Conservation (phyloP, 2,888 invertebrate genomes). For the Chrysina gloriosa region DNA sequence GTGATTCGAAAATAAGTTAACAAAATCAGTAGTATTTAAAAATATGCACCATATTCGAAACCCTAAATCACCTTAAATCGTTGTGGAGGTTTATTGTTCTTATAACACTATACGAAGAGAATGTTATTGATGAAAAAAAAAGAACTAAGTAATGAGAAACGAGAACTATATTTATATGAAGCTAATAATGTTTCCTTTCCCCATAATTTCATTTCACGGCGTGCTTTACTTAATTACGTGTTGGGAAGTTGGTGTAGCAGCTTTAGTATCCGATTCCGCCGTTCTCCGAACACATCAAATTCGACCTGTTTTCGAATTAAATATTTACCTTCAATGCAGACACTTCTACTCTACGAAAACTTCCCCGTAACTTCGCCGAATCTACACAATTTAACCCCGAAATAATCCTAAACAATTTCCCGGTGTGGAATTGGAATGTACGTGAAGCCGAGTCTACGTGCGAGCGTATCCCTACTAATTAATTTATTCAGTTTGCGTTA, state of each 20-base stretch:
- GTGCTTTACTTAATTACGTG: slow-evolving; percentile 43
- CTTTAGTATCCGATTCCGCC: slow-evolving; percentile 4
- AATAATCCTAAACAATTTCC: slow-evolving; percentile 40
- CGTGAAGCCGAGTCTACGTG: neutral
- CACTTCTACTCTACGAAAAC: slow-evolving; percentile 30
- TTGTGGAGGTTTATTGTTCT: too few species aligned
- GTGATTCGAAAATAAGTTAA: too few species aligned
- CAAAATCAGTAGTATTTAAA: too few species aligned
- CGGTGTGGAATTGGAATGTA: slow-evolving; percentile 28
- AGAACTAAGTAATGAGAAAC: neutral
- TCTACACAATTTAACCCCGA: slow-evolving; percentile 37
- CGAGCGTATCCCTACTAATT: slow-evolving; percentile 27
- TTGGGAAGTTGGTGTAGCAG: slow-evolving; percentile 39
- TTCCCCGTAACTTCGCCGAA: slow-evolving; percentile 26
- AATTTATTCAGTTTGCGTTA: slow-evolving; percentile 33
- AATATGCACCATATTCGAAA: too few species aligned
- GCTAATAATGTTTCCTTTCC: slow-evolving; percentile 5
- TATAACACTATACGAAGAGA: neutral
- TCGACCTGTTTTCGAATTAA: slow-evolving; percentile 45
- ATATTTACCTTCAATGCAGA: slow-evolving; percentile 43
- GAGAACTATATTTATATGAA: neutral
- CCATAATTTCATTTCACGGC: neutral
- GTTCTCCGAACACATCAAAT: slow-evolving; percentile 40
- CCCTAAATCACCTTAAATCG: too few species aligned
- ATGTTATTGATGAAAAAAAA: neutral